Evolutionary conservation across 1,140 invertebrate species (phyloP).

Genomic region (Drepana arcuata): DNA sequence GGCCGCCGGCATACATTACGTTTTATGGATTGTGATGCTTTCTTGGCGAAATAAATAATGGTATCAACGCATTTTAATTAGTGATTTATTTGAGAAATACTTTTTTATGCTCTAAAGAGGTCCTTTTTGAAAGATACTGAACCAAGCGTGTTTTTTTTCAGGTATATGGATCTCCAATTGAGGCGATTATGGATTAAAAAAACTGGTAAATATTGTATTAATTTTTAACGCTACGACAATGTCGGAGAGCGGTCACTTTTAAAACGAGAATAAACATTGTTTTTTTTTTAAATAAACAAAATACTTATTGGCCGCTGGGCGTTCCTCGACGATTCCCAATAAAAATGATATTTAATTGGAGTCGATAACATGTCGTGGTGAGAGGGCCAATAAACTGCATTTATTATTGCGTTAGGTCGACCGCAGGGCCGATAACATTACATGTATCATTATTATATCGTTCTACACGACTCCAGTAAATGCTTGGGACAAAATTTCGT

Average conservation of each 20-base stretch:
- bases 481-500: constrained; percentile 17
- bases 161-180: constrained; percentile 24
- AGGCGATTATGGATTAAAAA: constrained; percentile 21
- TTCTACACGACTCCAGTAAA: constrained; percentile 29
- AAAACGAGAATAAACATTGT: too few species aligned
- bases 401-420: constrained; percentile 60
- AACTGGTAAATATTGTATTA: constrained; percentile 18
- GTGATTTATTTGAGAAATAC: constrained; percentile 53
- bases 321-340: constrained; percentile 52
- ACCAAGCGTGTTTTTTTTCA: constrained; percentile 32
- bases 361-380: constrained; percentile 53
- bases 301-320: constrained; percentile 44
- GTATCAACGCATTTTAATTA: constrained; percentile 49
- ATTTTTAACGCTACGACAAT: too few species aligned
- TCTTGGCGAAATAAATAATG: constrained; percentile 60
- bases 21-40: constrained; percentile 61
- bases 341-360: constrained; percentile 71
- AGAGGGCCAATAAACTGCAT: constrained; percentile 60
- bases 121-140: too few species aligned
- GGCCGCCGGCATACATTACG: constrained; percentile 39
- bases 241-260: too few species aligned
- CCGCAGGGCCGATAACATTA: constrained; percentile 44
- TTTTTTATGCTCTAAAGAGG: too few species aligned
- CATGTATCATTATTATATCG: too few species aligned
- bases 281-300: constrained; percentile 41